phyloP scores from a whole-genome alignment of 35 echinoderm and acorn worm species.

The Hemicentrotus pulcherrimus region DNA sequence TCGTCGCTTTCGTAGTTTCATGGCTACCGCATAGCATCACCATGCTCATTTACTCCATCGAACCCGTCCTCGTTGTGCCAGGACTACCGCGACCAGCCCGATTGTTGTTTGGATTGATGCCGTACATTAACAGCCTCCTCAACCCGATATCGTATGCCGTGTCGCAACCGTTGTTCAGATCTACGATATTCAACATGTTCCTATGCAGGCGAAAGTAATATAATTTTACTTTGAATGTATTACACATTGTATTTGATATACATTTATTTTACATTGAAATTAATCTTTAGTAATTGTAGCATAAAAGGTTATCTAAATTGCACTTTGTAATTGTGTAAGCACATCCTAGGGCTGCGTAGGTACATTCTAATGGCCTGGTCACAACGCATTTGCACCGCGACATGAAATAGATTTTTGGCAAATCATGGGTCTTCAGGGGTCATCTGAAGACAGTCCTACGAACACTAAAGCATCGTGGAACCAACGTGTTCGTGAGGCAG shows the following conservation, averaged over 20 bases:
- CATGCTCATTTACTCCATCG: neutral
- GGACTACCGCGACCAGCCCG: neutral
- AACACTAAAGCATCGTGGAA: no score
- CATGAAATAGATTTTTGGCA: no score
- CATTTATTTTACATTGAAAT: neutral
- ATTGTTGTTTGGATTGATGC: neutral
- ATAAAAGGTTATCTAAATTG: no score
- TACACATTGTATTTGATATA: neutral
- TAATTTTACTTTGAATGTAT: neutral
- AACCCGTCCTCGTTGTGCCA: neutral
- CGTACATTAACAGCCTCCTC: conserved; percentile 7
- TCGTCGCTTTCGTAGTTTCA: neutral
- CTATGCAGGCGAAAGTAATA: neutral
- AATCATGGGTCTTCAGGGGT: no score
- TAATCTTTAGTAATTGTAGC: no score
- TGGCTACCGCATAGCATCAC: neutral
- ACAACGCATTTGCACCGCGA: no score
- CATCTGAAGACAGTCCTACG: no score
- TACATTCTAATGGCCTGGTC: no score
- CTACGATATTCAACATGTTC: neutral
- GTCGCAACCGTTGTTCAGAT: neutral
- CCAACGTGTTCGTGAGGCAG: no score
- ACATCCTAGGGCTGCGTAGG: no score
- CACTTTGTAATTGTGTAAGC: no score
- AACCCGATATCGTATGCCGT: conserved; percentile 30